Evolutionary conservation across 2,113 vertebrate species (phyloP).

Genomic region (Salvator merianae): DNA sequence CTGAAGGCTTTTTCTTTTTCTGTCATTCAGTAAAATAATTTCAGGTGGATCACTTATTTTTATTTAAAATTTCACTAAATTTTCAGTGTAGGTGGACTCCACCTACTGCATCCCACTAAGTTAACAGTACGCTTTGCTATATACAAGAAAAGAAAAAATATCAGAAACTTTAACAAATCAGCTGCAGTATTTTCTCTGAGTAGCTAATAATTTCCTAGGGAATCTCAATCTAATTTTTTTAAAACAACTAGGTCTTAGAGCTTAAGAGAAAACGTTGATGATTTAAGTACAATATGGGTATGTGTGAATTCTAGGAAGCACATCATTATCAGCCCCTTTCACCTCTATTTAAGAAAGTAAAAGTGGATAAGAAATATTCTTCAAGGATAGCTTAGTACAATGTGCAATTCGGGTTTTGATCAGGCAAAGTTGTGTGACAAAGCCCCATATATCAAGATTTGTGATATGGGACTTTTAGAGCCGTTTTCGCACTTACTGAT

Average conservation of each 20-base stretch:
- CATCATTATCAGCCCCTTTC: not conserved
- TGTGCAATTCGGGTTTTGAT: too few species aligned
- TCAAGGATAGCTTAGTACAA: too few species aligned
- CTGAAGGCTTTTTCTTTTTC: not conserved
- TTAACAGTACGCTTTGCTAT: not conserved
- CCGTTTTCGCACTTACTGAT: too few species aligned
- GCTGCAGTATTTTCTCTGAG: not conserved
- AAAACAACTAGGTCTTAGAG: not conserved
- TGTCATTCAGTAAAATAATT: not conserved
- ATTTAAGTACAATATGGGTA: not conserved
- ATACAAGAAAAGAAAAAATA: not conserved
- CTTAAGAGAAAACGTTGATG: not conserved
- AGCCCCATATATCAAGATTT: too few species aligned
- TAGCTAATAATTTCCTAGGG: not conserved
- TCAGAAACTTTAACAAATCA: not conserved
- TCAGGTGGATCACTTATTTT: not conserved
- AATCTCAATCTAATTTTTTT: not conserved
- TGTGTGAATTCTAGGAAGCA: not conserved
- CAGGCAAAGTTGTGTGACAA: too few species aligned
- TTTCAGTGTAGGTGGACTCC: too few species aligned
- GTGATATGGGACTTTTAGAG: too few species aligned
- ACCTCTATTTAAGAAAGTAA: not conserved
- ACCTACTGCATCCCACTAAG: too few species aligned
- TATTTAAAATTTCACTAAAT: too few species aligned
- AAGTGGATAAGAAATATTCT: not conserved